Evolutionary conservation across 2,888 invertebrate genomes (phyloP), one percentile per base, ranked within the genome.

Genomic region (Hypomecis atomaria): DNA sequence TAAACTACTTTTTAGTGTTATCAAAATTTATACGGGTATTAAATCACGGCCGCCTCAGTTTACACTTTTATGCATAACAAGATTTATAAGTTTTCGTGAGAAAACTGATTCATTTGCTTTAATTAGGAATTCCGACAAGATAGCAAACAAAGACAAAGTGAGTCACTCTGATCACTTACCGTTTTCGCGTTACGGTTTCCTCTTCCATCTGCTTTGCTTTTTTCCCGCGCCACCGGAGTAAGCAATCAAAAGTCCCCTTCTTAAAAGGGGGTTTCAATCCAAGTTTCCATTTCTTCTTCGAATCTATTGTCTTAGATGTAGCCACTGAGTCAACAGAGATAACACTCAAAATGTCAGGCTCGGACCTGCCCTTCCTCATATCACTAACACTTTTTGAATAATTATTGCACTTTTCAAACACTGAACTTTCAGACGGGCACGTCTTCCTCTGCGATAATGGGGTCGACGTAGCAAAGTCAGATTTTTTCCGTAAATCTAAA

Each of bases 201-300:
- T 77, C 33, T 59, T 67, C 75, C 34, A 79, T 73, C 42, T 78
- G 65, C 49, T 74, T 80, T 53, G 83, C 75, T 75, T 87, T 90
- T 76, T 88, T 92, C 69, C 86, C 84, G 63, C 90, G 88, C 92
- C 92, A 93, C 47, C 83, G 82, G 44, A 92, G 76, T 72, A 93
- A 78, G 74, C 90, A 90, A 74, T 91, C 90, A 68, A 93, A 89
- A 42, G 90, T 81, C 40, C 87, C 87, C 79, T 89, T 93, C 56
- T 83, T 83, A 71, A 91, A 88, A 0, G 86, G 85, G 7, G 87
- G 87, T 70, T 85, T 90, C 40, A 90, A 74, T 62, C 65, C 60
- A 34, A 89, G 73, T 68, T 85, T 90, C 89, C 88, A 90, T 63
- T 85, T 81, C 69, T 87, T 92, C 70, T 85, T 87, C 57, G 82